Conservation (phyloP, 37 sponge, comb jelly and placozoan genomes). For the Hormiphora californensis region DNA sequence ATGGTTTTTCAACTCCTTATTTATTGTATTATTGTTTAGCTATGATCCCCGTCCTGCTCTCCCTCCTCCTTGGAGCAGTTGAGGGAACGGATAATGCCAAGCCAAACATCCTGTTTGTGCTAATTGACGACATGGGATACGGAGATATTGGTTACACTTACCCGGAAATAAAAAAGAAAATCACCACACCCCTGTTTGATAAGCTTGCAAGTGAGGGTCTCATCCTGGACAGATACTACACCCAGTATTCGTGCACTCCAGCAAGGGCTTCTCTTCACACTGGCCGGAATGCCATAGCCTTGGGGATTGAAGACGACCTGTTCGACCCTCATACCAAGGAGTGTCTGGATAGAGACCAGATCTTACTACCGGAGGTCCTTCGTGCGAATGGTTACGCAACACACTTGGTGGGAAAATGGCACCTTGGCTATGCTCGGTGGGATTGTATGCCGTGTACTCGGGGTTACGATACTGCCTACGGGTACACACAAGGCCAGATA, state of each 20-base stretch:
- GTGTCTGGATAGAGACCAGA: no score
- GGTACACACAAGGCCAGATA: conserved; percentile 48
- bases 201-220: neutral
- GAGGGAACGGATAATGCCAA: no score
- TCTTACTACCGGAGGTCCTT: no score
- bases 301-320: no score
- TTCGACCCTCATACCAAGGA: no score
- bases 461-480: conserved; percentile 55
- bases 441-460: conserved; percentile 39
- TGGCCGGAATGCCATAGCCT: no score
- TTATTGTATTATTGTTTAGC: no score
- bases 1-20: no score
- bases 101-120: conserved; percentile 4
- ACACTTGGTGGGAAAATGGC: conserved; percentile 58
- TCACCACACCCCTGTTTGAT: neutral
- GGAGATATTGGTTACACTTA: conserved; percentile 7
- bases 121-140: neutral
- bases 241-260: neutral
- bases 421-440: conserved; percentile 38
- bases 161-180: neutral
- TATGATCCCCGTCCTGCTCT: no score
- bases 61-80: no score
- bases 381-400: conserved; percentile 60
- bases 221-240: neutral
- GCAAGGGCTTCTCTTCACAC: neutral